Evolutionary conservation across 2,113 vertebrate genomes (phyloP).

Genomic region (Apistogramma diplotaenia): DNA sequence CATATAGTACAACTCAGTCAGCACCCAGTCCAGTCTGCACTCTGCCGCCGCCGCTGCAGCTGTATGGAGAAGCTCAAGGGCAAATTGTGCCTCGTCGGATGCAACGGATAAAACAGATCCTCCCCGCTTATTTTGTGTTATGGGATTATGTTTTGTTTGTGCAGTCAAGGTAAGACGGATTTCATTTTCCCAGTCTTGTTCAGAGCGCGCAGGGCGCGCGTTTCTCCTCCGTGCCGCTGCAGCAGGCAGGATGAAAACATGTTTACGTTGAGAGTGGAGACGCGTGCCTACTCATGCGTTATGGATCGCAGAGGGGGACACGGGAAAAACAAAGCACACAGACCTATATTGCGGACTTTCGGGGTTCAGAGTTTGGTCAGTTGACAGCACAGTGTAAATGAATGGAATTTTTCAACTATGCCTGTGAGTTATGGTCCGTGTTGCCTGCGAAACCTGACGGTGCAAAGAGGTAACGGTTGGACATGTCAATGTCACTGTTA

Average conservation of each 20-base stretch:
- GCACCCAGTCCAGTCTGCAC: conserved; percentile 54
- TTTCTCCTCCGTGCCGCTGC: conserved; percentile 33
- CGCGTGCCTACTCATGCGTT: conserved; percentile 38
- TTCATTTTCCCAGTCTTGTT: background rate
- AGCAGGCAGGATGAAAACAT: conserved; percentile 69
- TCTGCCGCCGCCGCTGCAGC: conserved; percentile 62
- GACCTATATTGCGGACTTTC: background rate
- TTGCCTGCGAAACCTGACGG: background rate
- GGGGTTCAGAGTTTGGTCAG: background rate
- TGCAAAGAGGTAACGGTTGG: background rate
- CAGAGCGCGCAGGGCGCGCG: conserved; percentile 4
- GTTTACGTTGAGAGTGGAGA: conserved; percentile 65
- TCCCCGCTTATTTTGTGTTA: background rate
- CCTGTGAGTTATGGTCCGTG: background rate
- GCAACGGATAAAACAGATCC: background rate
- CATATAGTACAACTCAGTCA: conserved; percentile 74
- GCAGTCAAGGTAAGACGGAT: conserved; percentile 38
- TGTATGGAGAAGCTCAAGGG: conserved; percentile 68
- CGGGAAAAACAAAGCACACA: background rate
- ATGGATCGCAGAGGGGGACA: background rate
- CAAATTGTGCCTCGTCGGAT: conserved; percentile 8
- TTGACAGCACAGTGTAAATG: background rate
- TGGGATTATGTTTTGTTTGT: conserved; percentile 1
- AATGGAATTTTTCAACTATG: background rate
- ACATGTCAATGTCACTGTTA: background rate